These are phyloP conservation scores for Dreissena polymorpha DNA, from an alignment of 1,140 invertebrate species.

Conservation along the genomic window DNA sequence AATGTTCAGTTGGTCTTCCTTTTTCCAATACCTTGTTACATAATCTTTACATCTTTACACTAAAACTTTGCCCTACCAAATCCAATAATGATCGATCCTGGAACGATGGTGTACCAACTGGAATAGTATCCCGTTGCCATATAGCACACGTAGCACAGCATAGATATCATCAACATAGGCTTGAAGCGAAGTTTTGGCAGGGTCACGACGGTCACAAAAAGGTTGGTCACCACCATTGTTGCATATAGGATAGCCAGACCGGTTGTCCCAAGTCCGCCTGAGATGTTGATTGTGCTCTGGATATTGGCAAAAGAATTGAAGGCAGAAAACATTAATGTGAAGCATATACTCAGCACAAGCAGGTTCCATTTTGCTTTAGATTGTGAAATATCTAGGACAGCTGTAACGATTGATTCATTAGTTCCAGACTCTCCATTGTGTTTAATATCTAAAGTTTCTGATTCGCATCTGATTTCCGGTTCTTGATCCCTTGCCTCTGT, in stretches of 20 bases:
- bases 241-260: slow-evolving; percentile 11
- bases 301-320: slow-evolving; percentile 19
- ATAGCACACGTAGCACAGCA: not conserved
- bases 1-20: too few relatives aligned
- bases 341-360: slow-evolving; percentile 1
- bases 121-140: slow-evolving; percentile 30
- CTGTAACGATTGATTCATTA: too few relatives aligned
- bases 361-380: not conserved
- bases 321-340: slow-evolving; percentile 27
- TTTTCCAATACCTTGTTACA: too few relatives aligned
- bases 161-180: slow-evolving; percentile 21
- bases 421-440: too few relatives aligned
- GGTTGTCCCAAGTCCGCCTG: slow-evolving; percentile 20
- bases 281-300: slow-evolving; percentile 28
- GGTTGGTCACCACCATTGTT: slow-evolving; percentile 2
- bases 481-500: too few relatives aligned
- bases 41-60: too few relatives aligned
- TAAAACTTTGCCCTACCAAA: slow-evolving; percentile 1
- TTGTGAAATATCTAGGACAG: slow-evolving; percentile 4
- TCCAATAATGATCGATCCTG: slow-evolving; percentile 26
- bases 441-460: too few relatives aligned
- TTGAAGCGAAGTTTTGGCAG: not conserved
- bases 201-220: slow-evolving; percentile 20
- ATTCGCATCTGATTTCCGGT: too few relatives aligned
- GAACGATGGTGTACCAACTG: slow-evolving; percentile 26